Percentiles rank a stretch among this genome's conserved stretches.
Evolutionary conservation across 2,888 invertebrate species (phyloP).

Genomic region (Drosophila neoperkinsi): DNA sequence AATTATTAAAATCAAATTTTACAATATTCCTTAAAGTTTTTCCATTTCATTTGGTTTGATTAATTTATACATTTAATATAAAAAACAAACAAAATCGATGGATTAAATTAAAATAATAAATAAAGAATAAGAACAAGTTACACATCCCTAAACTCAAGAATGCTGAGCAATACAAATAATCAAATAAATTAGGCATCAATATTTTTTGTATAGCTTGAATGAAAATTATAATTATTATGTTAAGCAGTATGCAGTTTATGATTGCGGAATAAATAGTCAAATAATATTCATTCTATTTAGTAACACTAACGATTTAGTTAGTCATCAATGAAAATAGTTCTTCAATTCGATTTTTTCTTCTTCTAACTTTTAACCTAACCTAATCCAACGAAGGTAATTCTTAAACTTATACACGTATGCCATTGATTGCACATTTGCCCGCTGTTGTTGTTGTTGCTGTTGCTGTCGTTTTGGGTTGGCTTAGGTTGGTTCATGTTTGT

Average conservation of each 20-base stretch:
- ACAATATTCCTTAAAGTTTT: neutral
- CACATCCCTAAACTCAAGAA: neutral
- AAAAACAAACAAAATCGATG: neutral
- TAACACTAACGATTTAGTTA: neutral
- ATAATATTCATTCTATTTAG: neutral
- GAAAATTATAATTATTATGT: neutral
- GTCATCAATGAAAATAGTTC: neutral
- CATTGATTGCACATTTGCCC: constrained; percentile 48
- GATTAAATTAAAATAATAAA: neutral
- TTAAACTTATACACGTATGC: constrained; percentile 22
- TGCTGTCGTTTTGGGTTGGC: neutral
- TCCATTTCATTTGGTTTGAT: neutral
- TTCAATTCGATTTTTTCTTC: neutral
- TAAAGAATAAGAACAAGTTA: neutral
- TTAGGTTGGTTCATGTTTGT: constrained; percentile 1
- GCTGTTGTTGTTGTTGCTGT: neutral
- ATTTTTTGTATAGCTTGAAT: neutral
- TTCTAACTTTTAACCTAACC: neutral
- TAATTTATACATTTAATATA: neutral
- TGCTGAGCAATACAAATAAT: neutral
- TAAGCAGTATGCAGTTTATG: neutral
- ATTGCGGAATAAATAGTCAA: neutral
- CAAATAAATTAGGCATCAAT: neutral
- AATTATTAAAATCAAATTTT: neutral
- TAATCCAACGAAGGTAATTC: neutral